These are phyloP conservation scores for Apis florea DNA, from an alignment of 1,140 invertebrate species.

Conservation along the genomic window DNA sequence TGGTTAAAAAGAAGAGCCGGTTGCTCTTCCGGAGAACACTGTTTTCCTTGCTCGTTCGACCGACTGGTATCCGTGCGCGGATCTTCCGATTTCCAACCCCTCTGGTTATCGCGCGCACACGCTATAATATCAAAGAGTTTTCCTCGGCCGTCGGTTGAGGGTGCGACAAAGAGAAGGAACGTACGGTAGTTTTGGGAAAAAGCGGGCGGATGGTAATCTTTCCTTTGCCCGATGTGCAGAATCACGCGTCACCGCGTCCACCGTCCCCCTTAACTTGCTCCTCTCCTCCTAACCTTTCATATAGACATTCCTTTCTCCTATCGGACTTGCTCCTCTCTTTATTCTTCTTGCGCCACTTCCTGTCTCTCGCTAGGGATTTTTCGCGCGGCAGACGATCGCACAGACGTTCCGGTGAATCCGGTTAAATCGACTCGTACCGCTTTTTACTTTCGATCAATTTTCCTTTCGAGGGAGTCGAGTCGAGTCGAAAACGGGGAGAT, in stretches of 20 bases:
- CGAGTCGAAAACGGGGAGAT: background rate
- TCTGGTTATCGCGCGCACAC: slow-evolving; percentile 32
- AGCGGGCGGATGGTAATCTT: slow-evolving; percentile 75
- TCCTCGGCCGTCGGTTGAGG: slow-evolving; percentile 26
- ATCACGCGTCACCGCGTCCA: slow-evolving; percentile 78
- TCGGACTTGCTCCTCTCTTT: slow-evolving; percentile 40
- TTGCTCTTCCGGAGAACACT: slow-evolving; percentile 4
- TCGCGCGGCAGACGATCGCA: background rate
- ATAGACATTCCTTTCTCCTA: slow-evolving; percentile 78
- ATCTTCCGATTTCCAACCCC: slow-evolving; percentile 44
- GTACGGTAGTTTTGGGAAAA: slow-evolving; percentile 70
- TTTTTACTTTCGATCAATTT: background rate
- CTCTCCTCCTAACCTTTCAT: slow-evolving; percentile 68
- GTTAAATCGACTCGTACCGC: slow-evolving; percentile 1
- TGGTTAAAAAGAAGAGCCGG: slow-evolving; percentile 30
- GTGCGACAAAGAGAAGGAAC: slow-evolving; percentile 33
- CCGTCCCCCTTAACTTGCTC: slow-evolving; percentile 51
- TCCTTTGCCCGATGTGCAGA: slow-evolving; percentile 80
- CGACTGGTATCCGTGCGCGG: slow-evolving; percentile 1
- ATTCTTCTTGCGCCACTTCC: slow-evolving; percentile 45
- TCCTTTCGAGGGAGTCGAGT: background rate
- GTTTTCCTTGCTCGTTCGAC: slow-evolving; percentile 54
- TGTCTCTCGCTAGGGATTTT: slow-evolving; percentile 46
- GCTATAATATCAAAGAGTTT: slow-evolving; percentile 70
- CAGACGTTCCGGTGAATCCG: background rate